Conservation (phyloP, 2,888 invertebrate species). For the Limnephilus auricula region DNA sequence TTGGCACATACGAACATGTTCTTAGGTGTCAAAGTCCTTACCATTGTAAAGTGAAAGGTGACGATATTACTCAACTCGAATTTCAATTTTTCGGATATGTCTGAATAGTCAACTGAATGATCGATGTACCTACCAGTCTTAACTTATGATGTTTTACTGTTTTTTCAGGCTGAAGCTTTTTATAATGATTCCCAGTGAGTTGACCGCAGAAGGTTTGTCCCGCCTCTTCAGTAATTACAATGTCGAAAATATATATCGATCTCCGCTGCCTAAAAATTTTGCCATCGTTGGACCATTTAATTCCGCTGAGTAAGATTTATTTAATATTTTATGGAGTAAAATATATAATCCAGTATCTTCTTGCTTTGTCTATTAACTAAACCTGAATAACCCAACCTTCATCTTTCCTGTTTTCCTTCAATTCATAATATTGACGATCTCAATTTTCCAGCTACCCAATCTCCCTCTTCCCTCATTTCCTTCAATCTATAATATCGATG, state of each 20-base stretch:
- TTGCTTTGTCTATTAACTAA: neutral
- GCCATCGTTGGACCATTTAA: conserved; percentile 8
- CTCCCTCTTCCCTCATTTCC: too few species aligned
- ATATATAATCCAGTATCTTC: neutral
- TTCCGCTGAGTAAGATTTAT: neutral
- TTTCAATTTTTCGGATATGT: too few species aligned
- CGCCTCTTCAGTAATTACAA: neutral
- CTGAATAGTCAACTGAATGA: too few species aligned
- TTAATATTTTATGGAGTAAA: neutral
- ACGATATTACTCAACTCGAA: too few species aligned
- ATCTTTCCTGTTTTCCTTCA: too few species aligned
- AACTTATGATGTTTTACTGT: neutral
- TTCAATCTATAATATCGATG: neutral
- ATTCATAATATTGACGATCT: neutral
- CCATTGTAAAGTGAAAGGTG: too few species aligned
- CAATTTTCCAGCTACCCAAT: neutral
- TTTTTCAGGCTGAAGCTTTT: conserved; percentile 10
- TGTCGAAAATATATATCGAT: neutral
- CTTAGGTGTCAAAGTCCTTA: too few species aligned
- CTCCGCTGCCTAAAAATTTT: neutral
- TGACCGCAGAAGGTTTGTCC: neutral
- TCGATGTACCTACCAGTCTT: neutral
- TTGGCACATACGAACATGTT: too few species aligned
- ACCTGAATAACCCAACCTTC: neutral
- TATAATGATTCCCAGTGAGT: neutral